A percentile compares a stretch with the other conserved stretches of the same genome.
These are phyloP conservation scores for Sycophila texana DNA, from an alignment of 2,888 invertebrate genomes.

Conservation along the genomic window DNA sequence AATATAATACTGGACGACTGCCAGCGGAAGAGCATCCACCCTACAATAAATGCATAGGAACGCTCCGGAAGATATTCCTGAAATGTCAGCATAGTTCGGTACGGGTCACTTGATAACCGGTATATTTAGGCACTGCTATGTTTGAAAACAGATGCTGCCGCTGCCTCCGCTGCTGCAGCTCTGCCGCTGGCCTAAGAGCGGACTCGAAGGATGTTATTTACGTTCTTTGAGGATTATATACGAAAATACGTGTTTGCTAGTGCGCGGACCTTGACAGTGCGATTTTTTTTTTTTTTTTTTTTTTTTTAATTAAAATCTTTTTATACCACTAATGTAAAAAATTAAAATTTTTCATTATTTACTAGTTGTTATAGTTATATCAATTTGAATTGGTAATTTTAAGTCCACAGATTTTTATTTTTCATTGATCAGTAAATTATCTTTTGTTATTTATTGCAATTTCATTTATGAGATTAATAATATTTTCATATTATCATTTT, in stretches of 20 bases:
- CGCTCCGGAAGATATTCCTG: conserved; percentile 53
- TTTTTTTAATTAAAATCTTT: no score
- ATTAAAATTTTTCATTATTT: neutral
- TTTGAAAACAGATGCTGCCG: conserved; percentile 56
- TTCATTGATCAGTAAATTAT: no score
- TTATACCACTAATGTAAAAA: no score
- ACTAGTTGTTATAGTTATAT: neutral
- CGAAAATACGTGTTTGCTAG: neutral
- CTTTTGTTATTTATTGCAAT: no score
- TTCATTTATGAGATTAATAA: no score
- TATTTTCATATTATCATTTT: no score
- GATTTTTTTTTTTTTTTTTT: no score
- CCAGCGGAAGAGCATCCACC: conserved; percentile 41
- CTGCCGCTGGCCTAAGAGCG: neutral
- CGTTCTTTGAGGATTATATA: neutral
- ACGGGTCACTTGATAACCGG: conserved; percentile 56
- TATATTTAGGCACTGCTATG: conserved; percentile 53
- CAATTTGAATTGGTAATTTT: no score
- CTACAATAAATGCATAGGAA: conserved; percentile 54
- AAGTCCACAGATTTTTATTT: no score
- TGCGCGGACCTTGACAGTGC: no score
- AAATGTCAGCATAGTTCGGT: conserved; percentile 57
- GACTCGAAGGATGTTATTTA: conserved; percentile 23
- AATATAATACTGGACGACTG: conserved; percentile 50
- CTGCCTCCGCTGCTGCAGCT: neutral